Percentiles rank a stretch among this genome's conserved stretches.
Evolutionary conservation across 1,140 invertebrate species (phyloP).

Genomic region (Musca vetustissima): DNA sequence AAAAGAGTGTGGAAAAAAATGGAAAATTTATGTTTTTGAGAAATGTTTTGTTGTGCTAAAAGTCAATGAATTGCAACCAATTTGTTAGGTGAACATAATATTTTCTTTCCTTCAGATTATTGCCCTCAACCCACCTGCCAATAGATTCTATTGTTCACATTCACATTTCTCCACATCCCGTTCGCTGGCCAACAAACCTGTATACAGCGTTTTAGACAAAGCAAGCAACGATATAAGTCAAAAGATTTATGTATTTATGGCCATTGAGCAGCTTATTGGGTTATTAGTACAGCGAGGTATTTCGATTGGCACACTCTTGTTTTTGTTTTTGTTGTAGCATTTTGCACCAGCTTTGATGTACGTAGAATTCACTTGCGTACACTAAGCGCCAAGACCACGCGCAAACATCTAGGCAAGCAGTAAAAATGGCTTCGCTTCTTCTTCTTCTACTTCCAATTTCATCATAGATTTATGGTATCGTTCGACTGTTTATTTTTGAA

Average conservation of each 20-base stretch:
- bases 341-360: neutral
- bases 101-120: neutral
- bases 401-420: too few relatives aligned
- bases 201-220: too few relatives aligned
- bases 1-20: neutral
- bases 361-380: too few relatives aligned
- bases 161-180: too few relatives aligned
- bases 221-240: too few relatives aligned
- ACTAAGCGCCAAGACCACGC: too few relatives aligned
- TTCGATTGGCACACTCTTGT: neutral
- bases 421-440: too few relatives aligned
- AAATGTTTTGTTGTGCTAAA: constrained; percentile 21
- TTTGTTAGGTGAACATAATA: constrained; percentile 4
- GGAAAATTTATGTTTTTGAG: constrained; percentile 18
- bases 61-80: constrained; percentile 20
- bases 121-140: too few relatives aligned
- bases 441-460: too few relatives aligned
- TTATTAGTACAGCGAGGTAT: constrained; percentile 9
- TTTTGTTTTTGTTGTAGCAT: neutral
- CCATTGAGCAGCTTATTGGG: constrained; percentile 14
- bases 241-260: constrained; percentile 20
- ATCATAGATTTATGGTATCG: constrained; percentile 13
- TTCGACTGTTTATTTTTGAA: constrained; percentile 12
- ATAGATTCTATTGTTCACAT: too few relatives aligned
- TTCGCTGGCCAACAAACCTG: too few relatives aligned